Percentiles rank a stretch among this genome's conserved stretches.
These are phyloP conservation scores for Auanema freiburgensis DNA, from an alignment of 2,888 invertebrate genomes.

Conservation along the genomic window DNA sequence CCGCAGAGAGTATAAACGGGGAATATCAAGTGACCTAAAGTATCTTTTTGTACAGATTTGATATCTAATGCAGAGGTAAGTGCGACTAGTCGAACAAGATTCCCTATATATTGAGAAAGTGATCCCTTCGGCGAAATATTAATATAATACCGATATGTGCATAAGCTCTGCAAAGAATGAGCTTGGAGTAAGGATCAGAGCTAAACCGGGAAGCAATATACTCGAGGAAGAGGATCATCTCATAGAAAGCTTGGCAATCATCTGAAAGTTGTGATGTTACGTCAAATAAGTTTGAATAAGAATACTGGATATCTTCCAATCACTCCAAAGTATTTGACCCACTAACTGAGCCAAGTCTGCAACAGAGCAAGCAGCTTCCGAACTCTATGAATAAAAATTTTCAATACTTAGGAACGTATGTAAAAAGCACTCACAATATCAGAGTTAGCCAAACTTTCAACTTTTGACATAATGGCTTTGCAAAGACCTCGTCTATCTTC, in stretches of 20 bases:
- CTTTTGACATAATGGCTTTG: no score
- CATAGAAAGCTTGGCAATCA: constrained; percentile 7
- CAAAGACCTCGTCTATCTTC: not conserved
- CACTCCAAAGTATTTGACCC: constrained; percentile 12
- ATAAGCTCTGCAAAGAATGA: constrained; percentile 8
- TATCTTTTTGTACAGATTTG: constrained; percentile 55
- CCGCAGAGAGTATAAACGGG: constrained; percentile 44
- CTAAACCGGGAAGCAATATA: not conserved
- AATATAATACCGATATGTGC: constrained; percentile 11
- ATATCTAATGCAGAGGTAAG: constrained; percentile 45
- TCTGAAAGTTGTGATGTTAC: constrained; percentile 2
- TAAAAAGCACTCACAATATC: not conserved
- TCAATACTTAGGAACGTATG: not conserved
- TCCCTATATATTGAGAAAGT: no score
- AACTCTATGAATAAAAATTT: no score
- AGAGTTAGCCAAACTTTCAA: no score
- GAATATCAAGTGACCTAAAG: constrained; percentile 50
- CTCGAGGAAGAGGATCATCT: not conserved
- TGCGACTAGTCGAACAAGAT: constrained; percentile 18
- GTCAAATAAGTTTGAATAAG: not conserved
- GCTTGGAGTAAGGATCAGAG: constrained; percentile 8
- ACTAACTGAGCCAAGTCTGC: not conserved
- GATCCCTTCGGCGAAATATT: no score
- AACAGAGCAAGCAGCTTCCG: not conserved
- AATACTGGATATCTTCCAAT: constrained; percentile 8